A percentile compares a stretch with the other conserved stretches of the same genome.
Evolutionary conservation across 2,797 vertebrate genomes (phyloP).

Genomic region (Gallinago solitaria): DNA sequence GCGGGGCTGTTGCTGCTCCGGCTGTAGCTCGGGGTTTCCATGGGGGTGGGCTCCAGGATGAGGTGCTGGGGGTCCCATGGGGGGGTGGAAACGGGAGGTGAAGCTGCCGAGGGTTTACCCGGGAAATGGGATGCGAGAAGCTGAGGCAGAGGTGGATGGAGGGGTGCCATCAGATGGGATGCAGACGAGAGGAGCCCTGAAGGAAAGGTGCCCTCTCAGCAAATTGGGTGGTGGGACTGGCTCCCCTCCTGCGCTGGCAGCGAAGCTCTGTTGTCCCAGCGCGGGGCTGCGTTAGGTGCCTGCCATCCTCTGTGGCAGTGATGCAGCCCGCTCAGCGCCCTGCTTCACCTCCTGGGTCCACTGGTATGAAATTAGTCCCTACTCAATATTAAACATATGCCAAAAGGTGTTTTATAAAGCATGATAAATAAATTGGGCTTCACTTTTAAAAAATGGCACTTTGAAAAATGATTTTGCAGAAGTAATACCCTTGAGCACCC

Average conservation of each 20-base stretch:
- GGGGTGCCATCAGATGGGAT: neutral
- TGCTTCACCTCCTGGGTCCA: neutral
- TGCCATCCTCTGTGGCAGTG: neutral
- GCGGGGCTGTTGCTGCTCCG: neutral
- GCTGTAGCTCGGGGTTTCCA: fast-evolving
- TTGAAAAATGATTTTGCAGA: neutral
- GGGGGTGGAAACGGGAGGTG: fast-evolving
- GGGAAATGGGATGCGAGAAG: neutral
- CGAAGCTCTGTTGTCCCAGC: neutral
- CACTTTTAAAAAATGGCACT: neutral
- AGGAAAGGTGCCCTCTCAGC: neutral
- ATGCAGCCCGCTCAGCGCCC: neutral
- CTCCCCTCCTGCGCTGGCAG: neutral
- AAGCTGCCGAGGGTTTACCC: neutral
- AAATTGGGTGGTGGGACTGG: neutral
- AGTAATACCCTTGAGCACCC: neutral
- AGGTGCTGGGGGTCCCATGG: neutral
- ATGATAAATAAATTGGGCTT: neutral
- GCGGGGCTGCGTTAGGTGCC: neutral
- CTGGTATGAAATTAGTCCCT: neutral
- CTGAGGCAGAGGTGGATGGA: neutral
- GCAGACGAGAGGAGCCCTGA: neutral
- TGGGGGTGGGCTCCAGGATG: fast-evolving
- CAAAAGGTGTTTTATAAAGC: neutral
- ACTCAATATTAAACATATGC: neutral